Evolutionary conservation across 2,113 vertebrate genomes (phyloP).

Genomic region (Coreoperca whiteheadi): DNA sequence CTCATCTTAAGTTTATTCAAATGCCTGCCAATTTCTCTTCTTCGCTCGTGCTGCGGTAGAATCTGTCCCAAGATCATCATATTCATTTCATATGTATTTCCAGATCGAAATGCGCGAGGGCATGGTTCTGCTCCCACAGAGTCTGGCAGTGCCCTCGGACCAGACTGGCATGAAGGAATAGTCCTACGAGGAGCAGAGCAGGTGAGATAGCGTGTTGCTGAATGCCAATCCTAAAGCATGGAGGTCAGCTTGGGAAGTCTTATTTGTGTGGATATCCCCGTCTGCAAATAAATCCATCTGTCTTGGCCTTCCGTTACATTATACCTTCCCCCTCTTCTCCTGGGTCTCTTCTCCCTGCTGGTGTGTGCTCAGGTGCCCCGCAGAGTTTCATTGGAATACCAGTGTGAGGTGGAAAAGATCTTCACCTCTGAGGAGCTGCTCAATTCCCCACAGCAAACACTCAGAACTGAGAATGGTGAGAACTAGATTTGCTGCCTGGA

Average conservation of each 20-base stretch:
- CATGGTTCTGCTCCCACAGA: constrained; percentile 42
- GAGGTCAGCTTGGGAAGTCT: neutral
- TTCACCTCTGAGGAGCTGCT: constrained; percentile 86
- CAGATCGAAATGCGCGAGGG: constrained; percentile 75
- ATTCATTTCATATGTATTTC: neutral
- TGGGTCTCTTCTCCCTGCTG: neutral
- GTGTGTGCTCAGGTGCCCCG: constrained; percentile 84
- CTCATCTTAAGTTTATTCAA: neutral
- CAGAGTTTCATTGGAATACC: constrained; percentile 89
- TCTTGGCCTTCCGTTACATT: constrained; percentile 9
- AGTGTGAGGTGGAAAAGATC: constrained; percentile 91
- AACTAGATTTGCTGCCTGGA: constrained; percentile 31
- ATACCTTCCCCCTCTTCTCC: neutral
- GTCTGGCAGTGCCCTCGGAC: constrained; percentile 93
- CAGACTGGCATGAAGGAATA: constrained; percentile 94
- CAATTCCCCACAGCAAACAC: constrained; percentile 66
- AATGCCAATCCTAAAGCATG: neutral
- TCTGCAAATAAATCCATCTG: neutral
- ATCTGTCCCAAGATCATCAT: neutral
- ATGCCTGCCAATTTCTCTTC: neutral
- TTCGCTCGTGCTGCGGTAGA: neutral
- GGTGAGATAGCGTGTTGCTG: constrained; percentile 73
- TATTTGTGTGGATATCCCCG: constrained; percentile 1
- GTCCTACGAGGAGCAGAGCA: constrained; percentile 88
- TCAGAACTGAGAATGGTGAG: constrained; percentile 71